These are phyloP conservation scores for Muschampia plurimacula DNA, from an alignment of 2,888 invertebrate species.

Conservation along the genomic window DNA sequence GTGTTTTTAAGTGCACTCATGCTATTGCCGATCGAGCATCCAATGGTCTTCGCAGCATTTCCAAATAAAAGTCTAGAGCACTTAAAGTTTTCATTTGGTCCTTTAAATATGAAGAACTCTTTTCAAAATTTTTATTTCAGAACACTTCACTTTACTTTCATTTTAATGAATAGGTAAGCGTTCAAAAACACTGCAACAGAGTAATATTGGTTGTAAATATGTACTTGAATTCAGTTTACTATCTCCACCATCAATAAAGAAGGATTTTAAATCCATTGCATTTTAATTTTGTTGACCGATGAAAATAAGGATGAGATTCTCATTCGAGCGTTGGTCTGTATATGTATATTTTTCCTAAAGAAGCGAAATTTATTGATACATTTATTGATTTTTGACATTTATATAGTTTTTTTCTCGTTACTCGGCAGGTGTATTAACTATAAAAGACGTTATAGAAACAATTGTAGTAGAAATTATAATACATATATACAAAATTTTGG, in stretches of 20 bases:
- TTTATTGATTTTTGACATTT: too few relatives aligned
- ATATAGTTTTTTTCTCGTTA: too few relatives aligned
- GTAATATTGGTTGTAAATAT: not conserved
- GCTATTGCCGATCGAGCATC: slow-evolving; percentile 12
- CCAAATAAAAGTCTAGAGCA: slow-evolving; percentile 21
- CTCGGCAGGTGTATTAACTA: too few relatives aligned
- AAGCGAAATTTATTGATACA: too few relatives aligned
- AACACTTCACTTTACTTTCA: not conserved
- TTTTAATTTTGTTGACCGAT: too few relatives aligned
- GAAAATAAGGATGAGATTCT: too few relatives aligned
- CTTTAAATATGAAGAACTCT: slow-evolving; percentile 7
- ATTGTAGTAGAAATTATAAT: too few relatives aligned
- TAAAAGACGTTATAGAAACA: too few relatives aligned
- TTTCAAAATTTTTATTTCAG: not conserved
- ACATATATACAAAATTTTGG: too few relatives aligned
- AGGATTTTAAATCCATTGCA: not conserved
- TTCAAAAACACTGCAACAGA: not conserved
- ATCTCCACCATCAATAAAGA: not conserved
- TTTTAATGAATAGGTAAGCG: not conserved
- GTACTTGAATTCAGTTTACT: not conserved
- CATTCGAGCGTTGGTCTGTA: too few relatives aligned
- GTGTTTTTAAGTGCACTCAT: slow-evolving; percentile 17
- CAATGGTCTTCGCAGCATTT: slow-evolving; percentile 20
- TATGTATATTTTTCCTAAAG: too few relatives aligned
- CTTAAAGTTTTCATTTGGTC: slow-evolving; percentile 12